These are phyloP conservation scores for Dolomedes plantarius DNA, from an alignment of 2,888 invertebrate species.

Conservation along the genomic window DNA sequence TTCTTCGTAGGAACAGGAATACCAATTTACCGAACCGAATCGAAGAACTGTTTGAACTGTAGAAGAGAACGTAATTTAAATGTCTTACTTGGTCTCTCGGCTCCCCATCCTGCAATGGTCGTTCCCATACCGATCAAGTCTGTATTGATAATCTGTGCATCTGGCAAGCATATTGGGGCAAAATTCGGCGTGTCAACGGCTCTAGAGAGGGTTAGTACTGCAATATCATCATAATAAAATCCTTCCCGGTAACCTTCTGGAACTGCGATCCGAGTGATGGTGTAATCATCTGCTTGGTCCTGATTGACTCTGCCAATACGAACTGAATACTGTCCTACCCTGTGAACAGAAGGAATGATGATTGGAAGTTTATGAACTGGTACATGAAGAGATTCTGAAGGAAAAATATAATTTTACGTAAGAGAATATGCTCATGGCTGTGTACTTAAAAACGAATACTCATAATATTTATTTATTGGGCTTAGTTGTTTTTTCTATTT, in stretches of 20 bases:
- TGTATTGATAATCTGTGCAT: background rate
- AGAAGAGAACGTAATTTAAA: too few species aligned
- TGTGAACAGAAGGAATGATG: background rate
- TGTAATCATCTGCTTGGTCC: background rate
- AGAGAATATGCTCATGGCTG: too few species aligned
- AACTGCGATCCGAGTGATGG: background rate
- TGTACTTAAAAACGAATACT: too few species aligned
- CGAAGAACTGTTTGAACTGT: too few species aligned
- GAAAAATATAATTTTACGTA: too few species aligned
- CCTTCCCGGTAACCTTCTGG: background rate
- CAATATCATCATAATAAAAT: slow-evolving; percentile 41
- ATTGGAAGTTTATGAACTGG: too few species aligned
- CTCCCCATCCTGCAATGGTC: slow-evolving; percentile 47
- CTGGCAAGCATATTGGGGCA: slow-evolving; percentile 33
- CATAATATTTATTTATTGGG: too few species aligned
- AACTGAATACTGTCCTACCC: background rate
- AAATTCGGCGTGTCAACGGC: slow-evolving; percentile 5
- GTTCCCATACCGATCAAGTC: slow-evolving; percentile 15
- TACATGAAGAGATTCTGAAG: too few species aligned
- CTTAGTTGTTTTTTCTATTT: too few species aligned
- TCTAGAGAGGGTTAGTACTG: slow-evolving; percentile 26
- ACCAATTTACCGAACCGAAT: too few species aligned
- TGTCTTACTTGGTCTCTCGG: slow-evolving; percentile 24
- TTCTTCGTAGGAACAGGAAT: too few species aligned
- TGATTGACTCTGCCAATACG: background rate